Conservation (phyloP, 1,140 invertebrate genomes). For the Orchestia grillus region DNA sequence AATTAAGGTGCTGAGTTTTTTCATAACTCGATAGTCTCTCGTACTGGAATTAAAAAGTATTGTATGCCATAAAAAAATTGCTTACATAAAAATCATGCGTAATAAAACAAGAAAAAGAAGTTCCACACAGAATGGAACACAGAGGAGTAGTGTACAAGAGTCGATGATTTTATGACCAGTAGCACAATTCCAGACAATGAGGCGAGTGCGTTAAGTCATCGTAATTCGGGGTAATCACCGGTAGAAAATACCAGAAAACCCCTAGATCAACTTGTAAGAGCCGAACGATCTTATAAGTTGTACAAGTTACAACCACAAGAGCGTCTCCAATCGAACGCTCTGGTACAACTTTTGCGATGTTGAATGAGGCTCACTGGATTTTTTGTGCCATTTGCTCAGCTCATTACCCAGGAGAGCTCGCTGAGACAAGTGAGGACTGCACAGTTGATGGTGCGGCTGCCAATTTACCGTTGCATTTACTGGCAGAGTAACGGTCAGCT, state of each 20-base stretch:
- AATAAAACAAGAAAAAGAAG: no score
- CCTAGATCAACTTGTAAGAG: neutral
- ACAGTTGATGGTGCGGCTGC: neutral
- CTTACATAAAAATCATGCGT: no score
- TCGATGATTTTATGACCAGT: neutral
- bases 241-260: neutral
- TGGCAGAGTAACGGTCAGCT: neutral
- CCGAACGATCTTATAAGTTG: no score
- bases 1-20: no score
- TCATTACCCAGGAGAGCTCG: neutral
- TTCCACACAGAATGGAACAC: neutral
- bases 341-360: neutral
- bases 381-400: neutral
- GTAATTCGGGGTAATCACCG: neutral
- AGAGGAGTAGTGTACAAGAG: neutral
- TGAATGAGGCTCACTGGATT: neutral
- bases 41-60: no score
- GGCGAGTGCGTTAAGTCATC: neutral
- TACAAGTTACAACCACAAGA: neutral
- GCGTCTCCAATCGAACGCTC: neutral
- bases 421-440: neutral
- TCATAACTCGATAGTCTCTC: no score
- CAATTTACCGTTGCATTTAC: neutral
- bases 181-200: neutral
- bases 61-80: no score